phyloP scores from a whole-genome alignment of 2,888 invertebrate species.

The Geophilus truncorum region DNA sequence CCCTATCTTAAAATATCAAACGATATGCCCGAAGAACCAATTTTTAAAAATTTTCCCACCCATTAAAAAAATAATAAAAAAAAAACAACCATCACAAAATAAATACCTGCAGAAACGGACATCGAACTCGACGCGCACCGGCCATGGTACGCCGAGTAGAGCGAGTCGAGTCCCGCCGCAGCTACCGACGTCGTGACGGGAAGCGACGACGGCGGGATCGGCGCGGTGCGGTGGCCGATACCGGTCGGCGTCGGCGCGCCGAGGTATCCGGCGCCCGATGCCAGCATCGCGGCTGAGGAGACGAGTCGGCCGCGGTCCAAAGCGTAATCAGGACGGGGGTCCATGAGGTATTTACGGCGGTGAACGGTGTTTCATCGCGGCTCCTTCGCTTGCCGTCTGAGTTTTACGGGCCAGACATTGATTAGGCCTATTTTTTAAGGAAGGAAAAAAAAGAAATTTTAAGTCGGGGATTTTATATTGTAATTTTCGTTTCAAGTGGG shows the following conservation, averaged over 20 bases:
- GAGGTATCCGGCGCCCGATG: background rate
- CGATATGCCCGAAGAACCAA: no score
- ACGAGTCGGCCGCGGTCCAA: background rate
- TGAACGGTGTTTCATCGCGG: background rate
- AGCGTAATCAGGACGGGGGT: background rate
- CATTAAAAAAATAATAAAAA: no score
- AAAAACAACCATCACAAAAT: background rate
- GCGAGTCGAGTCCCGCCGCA: conserved; percentile 1
- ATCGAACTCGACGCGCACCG: background rate
- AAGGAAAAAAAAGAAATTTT: background rate
- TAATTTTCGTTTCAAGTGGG: background rate
- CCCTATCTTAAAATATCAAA: no score
- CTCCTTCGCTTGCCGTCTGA: background rate
- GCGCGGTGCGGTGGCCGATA: background rate
- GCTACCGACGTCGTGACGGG: background rate
- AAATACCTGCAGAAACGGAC: background rate
- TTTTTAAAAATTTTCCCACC: no score
- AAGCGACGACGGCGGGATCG: background rate
- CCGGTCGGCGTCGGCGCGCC: background rate
- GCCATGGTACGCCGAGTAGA: conserved; percentile 3
- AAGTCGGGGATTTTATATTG: background rate
- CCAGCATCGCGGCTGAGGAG: background rate
- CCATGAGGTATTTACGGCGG: background rate
- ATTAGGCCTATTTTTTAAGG: no score
- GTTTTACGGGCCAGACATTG: background rate